Evolutionary conservation across 2,797 vertebrate genomes (phyloP).

Genomic region (Anas flavirostris): DNA sequence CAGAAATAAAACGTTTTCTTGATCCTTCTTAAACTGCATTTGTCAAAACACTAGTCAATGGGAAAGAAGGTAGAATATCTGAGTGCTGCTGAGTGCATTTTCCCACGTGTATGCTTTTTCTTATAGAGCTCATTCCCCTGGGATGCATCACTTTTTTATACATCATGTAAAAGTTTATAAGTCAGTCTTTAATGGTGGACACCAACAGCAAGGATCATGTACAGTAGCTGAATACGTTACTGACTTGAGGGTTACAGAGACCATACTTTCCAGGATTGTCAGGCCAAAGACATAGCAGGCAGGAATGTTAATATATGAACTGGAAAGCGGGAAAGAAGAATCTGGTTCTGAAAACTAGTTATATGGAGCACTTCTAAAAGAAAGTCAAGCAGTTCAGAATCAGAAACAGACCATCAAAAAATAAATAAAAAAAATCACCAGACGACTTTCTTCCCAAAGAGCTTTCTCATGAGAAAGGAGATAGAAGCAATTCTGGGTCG

Average conservation of each 20-base stretch:
- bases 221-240: rapidly evolving
- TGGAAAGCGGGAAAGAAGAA: neutral
- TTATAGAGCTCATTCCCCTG: neutral
- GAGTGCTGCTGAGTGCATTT: neutral
- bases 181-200: neutral
- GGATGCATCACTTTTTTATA: neutral
- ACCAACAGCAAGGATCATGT: neutral
- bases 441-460: neutral
- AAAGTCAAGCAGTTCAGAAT: neutral
- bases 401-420: neutral
- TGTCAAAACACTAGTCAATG: neutral
- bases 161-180: neutral
- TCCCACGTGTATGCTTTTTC: neutral
- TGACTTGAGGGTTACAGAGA: neutral
- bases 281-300: neutral
- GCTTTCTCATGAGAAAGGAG: neutral
- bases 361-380: neutral
- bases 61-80: neutral
- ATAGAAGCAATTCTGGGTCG: rapidly evolving
- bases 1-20: neutral
- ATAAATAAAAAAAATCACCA: neutral
- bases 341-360: neutral
- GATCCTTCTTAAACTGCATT: neutral
- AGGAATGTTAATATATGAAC: neutral
- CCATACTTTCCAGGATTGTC: rapidly evolving